These are phyloP conservation scores for Corvus moneduloides DNA, from an alignment of 2,113 vertebrate species.

Conservation along the genomic window DNA sequence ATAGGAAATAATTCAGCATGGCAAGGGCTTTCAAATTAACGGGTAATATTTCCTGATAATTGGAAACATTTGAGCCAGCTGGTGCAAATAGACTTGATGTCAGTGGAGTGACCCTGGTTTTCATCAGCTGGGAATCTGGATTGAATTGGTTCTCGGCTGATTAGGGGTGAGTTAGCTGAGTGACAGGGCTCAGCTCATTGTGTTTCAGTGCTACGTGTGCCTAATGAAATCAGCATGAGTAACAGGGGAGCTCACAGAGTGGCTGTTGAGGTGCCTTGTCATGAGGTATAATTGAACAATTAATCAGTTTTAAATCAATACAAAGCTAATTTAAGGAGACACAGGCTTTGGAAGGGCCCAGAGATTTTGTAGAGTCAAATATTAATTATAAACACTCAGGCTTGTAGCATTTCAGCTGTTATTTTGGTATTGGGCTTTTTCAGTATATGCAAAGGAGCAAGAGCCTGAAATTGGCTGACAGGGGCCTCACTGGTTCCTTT, in stretches of 20 bases:
- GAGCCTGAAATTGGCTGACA: neutral
- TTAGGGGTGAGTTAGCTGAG: neutral
- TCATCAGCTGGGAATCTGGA: slow-evolving; percentile 28
- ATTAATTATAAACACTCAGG: neutral
- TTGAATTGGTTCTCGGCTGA: neutral
- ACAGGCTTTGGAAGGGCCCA: neutral
- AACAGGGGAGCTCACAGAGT: neutral
- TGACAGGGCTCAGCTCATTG: neutral
- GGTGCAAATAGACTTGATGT: slow-evolving; percentile 17
- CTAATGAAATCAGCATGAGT: neutral
- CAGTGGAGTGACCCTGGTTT: slow-evolving; percentile 3
- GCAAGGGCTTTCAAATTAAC: neutral
- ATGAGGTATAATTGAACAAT: slow-evolving; percentile 4
- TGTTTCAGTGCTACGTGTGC: neutral
- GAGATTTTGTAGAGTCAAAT: neutral
- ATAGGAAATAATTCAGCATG: neutral
- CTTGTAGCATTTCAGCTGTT: neutral
- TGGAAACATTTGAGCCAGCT: slow-evolving; percentile 29
- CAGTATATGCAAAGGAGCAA: neutral
- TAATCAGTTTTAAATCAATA: slow-evolving; percentile 12
- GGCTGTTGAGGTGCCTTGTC: slow-evolving; percentile 10
- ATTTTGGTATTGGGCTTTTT: neutral
- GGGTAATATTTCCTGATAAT: slow-evolving; percentile 1
- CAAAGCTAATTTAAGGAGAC: slow-evolving; percentile 8
- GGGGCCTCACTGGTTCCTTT: neutral